These are phyloP conservation scores for Epinephelus awoara DNA, from an alignment of 2,797 vertebrate genomes.

Conservation along the genomic window DNA sequence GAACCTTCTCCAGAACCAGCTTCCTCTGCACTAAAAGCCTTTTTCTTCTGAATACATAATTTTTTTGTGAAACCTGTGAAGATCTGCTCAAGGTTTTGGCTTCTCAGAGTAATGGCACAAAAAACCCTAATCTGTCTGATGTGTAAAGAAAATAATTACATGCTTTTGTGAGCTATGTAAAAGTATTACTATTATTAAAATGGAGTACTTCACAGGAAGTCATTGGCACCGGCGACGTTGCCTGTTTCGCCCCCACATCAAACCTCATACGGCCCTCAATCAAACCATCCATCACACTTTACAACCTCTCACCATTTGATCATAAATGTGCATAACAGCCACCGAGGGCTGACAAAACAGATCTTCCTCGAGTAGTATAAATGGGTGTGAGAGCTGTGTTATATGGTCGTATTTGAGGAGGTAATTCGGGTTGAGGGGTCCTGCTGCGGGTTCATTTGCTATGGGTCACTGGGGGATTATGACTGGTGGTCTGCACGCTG, in stretches of 20 bases:
- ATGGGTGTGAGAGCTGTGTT: slow-evolving; percentile 60
- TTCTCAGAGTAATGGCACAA: slow-evolving; percentile 9
- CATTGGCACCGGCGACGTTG: slow-evolving; percentile 22
- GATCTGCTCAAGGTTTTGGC: slow-evolving; percentile 1
- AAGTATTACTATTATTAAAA: neutral
- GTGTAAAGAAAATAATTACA: neutral
- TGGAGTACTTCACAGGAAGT: slow-evolving; percentile 19
- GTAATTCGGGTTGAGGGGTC: slow-evolving; percentile 79
- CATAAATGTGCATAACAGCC: slow-evolving; percentile 72
- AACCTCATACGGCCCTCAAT: slow-evolving; percentile 45
- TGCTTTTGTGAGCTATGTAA: neutral
- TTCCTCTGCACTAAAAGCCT: too few relatives aligned
- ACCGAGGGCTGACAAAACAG: slow-evolving; percentile 53
- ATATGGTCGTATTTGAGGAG: slow-evolving; percentile 78
- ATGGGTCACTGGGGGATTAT: slow-evolving; percentile 70
- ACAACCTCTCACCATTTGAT: slow-evolving; percentile 59
- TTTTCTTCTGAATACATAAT: neutral
- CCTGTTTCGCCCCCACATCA: slow-evolving; percentile 32
- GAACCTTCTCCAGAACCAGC: neutral
- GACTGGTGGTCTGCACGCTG: slow-evolving; percentile 55
- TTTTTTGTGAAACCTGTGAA: neutral
- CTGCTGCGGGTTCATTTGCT: slow-evolving; percentile 66
- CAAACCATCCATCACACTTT: slow-evolving; percentile 66
- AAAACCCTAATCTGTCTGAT: slow-evolving; percentile 2
- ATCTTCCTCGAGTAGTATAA: slow-evolving; percentile 55